Base-by-base conservation (phyloP, 2,797 vertebrate species). In the Argyrosomus regius region DNA sequence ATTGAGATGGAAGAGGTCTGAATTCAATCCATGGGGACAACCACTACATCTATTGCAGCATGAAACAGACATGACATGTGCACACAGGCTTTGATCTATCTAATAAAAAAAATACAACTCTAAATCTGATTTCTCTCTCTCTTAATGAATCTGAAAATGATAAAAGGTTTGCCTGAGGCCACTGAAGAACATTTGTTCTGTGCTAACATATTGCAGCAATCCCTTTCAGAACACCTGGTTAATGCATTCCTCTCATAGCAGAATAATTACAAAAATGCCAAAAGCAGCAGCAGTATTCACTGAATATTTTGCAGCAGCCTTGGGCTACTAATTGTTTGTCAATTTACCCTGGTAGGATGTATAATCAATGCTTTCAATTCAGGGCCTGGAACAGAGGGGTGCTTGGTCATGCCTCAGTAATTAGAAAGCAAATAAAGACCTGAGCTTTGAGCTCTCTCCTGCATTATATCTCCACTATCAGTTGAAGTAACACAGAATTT, bases 341-440 rank as follows among this genome's bases (percentile, higher is more conserved):
- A 86, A 45, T 87, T 85, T 70, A 60, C 64, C 53, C 20, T 14
- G n/a, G 61, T 63, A 61, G 60, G 66, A 84, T 72, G 64, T 76
- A 41, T 79, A 91, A 89, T 92, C 90, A 89, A 84, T 90, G 64
- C 62, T 70, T 79, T 87, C 62, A 82, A 81, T 90, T 89, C 68
- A 26, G 64, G 69, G 41, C 52, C 54, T 53, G 71, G 67, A 70
- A 7, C 43, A 61, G 60, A 80, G 56, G 63, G 68, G 67, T 46
- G 69, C 87, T 86, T 68, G 58, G 73, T 88, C 83, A 75, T 61
- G 77, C 50, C 73, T 78, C 58, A 35, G 77, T 91, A 86, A 90
- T 92, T 84, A 88, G 73, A 64, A 58, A 54, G 65, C 69, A 82
- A 87, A 88, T 74, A 81, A 67, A 90, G 58, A 79, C 16, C 75